Base-by-base conservation (phyloP, 2,797 vertebrate genomes). In the Falco concolor region DNA sequence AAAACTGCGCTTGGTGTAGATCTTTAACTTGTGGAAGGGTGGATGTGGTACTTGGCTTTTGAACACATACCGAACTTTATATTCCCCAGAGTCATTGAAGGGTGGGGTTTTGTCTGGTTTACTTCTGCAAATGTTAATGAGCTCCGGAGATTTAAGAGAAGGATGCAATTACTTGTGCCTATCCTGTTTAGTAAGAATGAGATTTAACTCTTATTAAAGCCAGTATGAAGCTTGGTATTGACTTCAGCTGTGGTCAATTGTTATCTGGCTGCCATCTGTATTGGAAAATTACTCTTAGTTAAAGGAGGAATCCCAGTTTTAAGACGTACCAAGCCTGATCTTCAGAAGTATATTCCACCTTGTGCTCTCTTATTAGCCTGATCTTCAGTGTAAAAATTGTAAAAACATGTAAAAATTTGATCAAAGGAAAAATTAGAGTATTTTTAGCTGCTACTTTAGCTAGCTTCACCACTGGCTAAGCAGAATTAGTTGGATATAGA, bases 161-260 rank as follows among this genome's bases (percentile, higher is more conserved):
- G 60, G 72, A 74, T 87, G 65, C 78, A 93, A 85, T 96, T 93
- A 83, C 69, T 93, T 87, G 47, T 75, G 76, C 61, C 81, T 89
- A 42, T 93, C 63, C 65, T 75, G 50, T 93, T 92, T 63, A 90
- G 89, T 42, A 90, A 65, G 83, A 81, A 89, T 72, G 53, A 77
- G 92, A 88, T 95, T 92, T 86, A 92, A 69, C 73, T 87, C 68
- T 93, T 61, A 76, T 89, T 94, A 69, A 74, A 94, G 79, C 82
- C 89, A 45, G 40, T 64, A 52, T 52, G 79, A 86, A 89, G 76
- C 84, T 56, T 88, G 87, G 76, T 76, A 36, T 84, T 8, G 82
- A 81, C 67, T 91, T 96, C 73, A 81, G 49, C 65, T 49, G 13
- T 32, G 54, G 47, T 83, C 4, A 7, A 81, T 85, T 83, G 76